These are phyloP conservation scores for Philotrypesis tridentata DNA, from an alignment of 1,140 invertebrate species.

Conservation along the genomic window DNA sequence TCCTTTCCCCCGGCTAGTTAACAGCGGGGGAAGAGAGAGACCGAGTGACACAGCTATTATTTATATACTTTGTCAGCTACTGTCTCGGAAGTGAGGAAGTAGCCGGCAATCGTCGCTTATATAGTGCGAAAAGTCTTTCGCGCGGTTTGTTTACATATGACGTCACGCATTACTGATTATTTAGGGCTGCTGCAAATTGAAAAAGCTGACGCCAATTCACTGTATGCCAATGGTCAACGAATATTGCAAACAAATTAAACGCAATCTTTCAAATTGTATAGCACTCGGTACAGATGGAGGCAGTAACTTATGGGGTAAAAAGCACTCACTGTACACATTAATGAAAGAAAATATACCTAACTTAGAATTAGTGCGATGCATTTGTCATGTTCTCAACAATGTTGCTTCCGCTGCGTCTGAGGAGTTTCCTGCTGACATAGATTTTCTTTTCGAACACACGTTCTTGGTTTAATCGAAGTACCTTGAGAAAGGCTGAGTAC, in stretches of 20 bases:
- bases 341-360: constrained; percentile 49
- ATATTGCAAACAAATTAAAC: constrained; percentile 28
- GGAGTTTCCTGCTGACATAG: constrained; percentile 52
- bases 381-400: constrained; percentile 55
- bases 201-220: constrained; percentile 32
- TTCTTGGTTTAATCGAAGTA: constrained; percentile 54
- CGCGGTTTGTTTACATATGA: too few relatives aligned
- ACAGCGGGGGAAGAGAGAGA: too few relatives aligned
- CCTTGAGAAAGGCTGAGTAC: constrained; percentile 49
- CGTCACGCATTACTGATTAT: too few relatives aligned
- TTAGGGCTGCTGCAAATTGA: constrained; percentile 53
- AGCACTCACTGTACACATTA: constrained; percentile 48
- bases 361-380: constrained; percentile 50
- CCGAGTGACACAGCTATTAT: too few relatives aligned
- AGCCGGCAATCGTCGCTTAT: too few relatives aligned
- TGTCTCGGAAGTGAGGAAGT: too few relatives aligned
- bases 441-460: constrained; percentile 53
- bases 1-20: too few relatives aligned
- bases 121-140: too few relatives aligned
- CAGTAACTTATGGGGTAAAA: constrained; percentile 48
- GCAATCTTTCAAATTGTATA: constrained; percentile 57
- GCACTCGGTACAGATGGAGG: constrained; percentile 64
- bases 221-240: constrained; percentile 38
- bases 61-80: too few relatives aligned
- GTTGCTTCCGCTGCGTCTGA: constrained; percentile 53